Conservation (phyloP, 2,797 vertebrate species). For the Gambelia wislizenii region DNA sequence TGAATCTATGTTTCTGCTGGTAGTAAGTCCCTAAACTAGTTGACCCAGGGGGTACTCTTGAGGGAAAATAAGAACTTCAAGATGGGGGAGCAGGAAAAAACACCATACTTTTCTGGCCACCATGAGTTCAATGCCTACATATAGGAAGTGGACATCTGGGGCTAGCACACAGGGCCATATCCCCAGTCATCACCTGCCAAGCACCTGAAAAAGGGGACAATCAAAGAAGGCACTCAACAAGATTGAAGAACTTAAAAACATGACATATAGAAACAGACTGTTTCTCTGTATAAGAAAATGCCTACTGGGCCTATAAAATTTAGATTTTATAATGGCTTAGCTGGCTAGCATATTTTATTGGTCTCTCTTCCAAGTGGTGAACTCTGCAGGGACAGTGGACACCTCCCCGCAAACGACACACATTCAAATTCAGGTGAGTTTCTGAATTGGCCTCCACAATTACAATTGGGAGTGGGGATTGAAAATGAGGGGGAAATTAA, state of each 20-base stretch:
- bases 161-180: not conserved
- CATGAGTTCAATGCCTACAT: not conserved
- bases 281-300: not conserved
- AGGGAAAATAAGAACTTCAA: not conserved
- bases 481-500: not conserved
- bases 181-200: not conserved
- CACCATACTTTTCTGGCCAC: not conserved
- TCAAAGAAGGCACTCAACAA: not conserved
- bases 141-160: not conserved
- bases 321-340: not conserved
- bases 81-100: not conserved
- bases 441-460: not conserved
- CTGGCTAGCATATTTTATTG: not conserved
- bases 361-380: not conserved
- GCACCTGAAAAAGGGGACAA: too few relatives aligned
- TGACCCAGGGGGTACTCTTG: not conserved
- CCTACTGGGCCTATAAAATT: not conserved
- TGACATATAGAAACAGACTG: not conserved
- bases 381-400: not conserved
- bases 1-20: not conserved
- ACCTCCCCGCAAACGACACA: not conserved
- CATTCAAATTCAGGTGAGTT: not conserved
- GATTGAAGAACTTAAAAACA: not conserved
- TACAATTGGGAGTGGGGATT: not conserved
- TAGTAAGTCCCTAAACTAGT: not conserved